A percentile compares a stretch with the other conserved stretches of the same genome.
phyloP scores from a whole-genome alignment of 2,888 invertebrate species.

The Cerastoderma edule region DNA sequence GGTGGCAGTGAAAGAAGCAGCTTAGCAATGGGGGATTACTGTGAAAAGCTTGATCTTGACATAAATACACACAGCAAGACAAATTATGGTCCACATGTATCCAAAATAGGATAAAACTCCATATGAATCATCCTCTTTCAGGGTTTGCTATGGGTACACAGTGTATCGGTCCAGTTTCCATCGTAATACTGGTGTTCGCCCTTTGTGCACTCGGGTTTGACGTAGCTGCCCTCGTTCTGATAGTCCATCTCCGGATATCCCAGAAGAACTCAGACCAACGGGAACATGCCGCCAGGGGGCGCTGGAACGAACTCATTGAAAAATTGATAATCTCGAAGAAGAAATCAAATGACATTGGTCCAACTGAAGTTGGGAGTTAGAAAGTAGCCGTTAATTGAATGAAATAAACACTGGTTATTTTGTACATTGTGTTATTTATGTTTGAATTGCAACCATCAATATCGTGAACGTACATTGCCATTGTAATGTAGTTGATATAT shows the following conservation, averaged over 20 bases:
- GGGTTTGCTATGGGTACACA: constrained; percentile 34
- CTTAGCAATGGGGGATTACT: too few relatives aligned
- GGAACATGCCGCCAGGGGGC: constrained; percentile 34
- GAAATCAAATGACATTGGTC: constrained; percentile 6
- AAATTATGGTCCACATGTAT: too few relatives aligned
- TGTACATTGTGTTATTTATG: too few relatives aligned
- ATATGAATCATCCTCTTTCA: too few relatives aligned
- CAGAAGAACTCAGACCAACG: constrained; percentile 11
- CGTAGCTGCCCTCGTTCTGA: constrained; percentile 25
- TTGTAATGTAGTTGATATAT: too few relatives aligned
- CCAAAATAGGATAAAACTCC: too few relatives aligned
- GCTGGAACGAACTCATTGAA: constrained; percentile 42
- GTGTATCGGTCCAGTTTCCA: constrained; percentile 24
- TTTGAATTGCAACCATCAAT: too few relatives aligned
- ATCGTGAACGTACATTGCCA: too few relatives aligned
- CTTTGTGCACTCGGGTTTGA: constrained; percentile 17
- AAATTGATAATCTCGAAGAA: constrained; percentile 5
- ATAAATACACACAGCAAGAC: too few relatives aligned
- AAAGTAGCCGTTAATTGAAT: not conserved
- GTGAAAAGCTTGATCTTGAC: too few relatives aligned
- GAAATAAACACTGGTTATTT: too few relatives aligned
- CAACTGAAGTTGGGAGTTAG: not conserved
- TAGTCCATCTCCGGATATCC: not conserved
- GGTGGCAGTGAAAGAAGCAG: too few relatives aligned
- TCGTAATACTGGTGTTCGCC: constrained; percentile 24